These are phyloP conservation scores for Papilio demoleus DNA, from an alignment of 2,888 invertebrate species.

Conservation along the genomic window DNA sequence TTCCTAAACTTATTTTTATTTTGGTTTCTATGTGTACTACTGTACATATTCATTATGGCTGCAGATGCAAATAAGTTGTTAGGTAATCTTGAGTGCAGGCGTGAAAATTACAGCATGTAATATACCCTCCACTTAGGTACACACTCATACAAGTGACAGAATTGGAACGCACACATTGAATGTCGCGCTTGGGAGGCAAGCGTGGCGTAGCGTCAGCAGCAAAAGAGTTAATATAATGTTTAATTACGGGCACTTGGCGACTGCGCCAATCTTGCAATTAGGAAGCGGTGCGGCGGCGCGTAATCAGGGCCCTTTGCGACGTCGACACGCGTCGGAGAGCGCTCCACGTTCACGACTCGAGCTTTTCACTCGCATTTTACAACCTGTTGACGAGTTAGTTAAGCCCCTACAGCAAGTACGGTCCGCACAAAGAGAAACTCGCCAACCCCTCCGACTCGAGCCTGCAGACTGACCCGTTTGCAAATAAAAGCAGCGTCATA, in stretches of 20 bases:
- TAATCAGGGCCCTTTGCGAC: constrained; percentile 78
- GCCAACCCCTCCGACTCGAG: constrained; percentile 49
- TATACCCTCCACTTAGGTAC: constrained; percentile 9
- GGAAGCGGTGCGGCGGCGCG: constrained; percentile 69
- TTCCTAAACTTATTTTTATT: too few species aligned
- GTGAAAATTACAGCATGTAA: constrained; percentile 16
- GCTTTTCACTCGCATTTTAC: constrained; percentile 76
- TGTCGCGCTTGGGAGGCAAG: constrained; percentile 59
- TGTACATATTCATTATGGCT: neutral
- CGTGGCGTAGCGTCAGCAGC: constrained; percentile 49
- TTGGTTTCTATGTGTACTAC: neutral
- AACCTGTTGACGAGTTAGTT: constrained; percentile 80
- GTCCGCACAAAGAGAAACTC: constrained; percentile 64
- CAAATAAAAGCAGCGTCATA: constrained; percentile 40
- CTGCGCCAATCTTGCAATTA: constrained; percentile 80
- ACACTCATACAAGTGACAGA: constrained; percentile 11
- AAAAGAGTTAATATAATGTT: constrained; percentile 70
- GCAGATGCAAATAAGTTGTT: neutral
- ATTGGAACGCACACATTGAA: constrained; percentile 59
- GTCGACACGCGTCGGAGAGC: constrained; percentile 70
- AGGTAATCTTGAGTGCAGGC: constrained; percentile 5
- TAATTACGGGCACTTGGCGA: constrained; percentile 76
- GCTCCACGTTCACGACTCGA: constrained; percentile 64
- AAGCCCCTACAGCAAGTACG: constrained; percentile 65
- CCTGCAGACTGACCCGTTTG: constrained; percentile 43